Conservation (phyloP, 1,140 invertebrate genomes). For the Sinella curviseta region DNA sequence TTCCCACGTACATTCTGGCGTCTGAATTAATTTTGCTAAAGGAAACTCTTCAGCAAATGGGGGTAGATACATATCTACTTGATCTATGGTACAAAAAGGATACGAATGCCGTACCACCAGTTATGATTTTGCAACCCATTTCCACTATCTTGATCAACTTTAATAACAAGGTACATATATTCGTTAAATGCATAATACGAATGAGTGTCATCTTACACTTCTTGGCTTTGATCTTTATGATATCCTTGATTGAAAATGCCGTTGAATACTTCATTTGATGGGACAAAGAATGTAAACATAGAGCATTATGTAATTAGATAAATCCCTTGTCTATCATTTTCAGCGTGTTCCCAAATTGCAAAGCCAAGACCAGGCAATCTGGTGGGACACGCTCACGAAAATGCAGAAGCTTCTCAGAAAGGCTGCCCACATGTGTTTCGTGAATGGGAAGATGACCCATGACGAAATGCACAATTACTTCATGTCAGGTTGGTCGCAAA, state of each 20-base stretch:
- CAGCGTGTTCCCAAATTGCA: constrained; percentile 60
- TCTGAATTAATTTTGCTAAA: constrained; percentile 87
- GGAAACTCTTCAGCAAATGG: constrained; percentile 73
- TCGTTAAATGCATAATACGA: no score
- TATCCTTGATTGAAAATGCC: no score
- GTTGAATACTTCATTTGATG: no score
- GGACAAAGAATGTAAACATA: not conserved
- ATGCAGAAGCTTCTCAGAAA: constrained; percentile 94
- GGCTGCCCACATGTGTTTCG: constrained; percentile 80
- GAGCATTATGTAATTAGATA: no score
- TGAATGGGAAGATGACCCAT: constrained; percentile 81
- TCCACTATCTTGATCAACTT: constrained; percentile 96
- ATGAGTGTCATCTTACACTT: no score
- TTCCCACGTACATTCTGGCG: constrained; percentile 91
- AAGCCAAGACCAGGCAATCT: constrained; percentile 91
- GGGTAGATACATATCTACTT: constrained; percentile 64
- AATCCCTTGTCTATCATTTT: no score
- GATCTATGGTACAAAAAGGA: constrained; percentile 97
- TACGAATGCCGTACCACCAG: constrained; percentile 87
- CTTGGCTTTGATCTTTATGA: no score
- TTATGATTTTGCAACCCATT: constrained; percentile 92
- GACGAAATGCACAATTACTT: constrained; percentile 97
- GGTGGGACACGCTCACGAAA: constrained; percentile 95
- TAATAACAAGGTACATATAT: constrained; percentile 83
- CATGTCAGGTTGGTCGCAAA: constrained; percentile 80